phyloP scores from a whole-genome alignment of 2,113 vertebrate genomes.

The Eira barbara region DNA sequence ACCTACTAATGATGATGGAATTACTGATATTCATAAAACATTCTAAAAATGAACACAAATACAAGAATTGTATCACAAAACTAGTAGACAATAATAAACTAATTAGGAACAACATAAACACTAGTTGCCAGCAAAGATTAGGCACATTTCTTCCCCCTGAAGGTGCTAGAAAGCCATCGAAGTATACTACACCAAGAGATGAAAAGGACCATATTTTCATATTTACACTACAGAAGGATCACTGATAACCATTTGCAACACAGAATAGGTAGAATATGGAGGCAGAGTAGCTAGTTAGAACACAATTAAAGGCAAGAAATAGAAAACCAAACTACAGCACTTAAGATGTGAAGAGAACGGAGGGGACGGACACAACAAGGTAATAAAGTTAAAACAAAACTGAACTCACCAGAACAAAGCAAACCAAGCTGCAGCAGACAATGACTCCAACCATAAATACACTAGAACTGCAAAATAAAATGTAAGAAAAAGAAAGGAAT shows the following conservation, averaged over 20 bases:
- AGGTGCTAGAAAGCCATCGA: neutral
- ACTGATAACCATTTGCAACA: neutral
- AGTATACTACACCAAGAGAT: neutral
- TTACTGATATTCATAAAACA: neutral
- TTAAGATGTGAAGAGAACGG: neutral
- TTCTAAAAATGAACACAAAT: neutral
- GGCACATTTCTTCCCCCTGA: neutral
- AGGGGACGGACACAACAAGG: neutral
- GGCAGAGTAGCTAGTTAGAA: neutral
- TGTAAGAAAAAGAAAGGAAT: neutral
- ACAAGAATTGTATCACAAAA: neutral
- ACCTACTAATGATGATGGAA: neutral
- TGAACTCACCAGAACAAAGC: neutral
- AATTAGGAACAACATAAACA: neutral
- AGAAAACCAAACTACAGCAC: neutral
- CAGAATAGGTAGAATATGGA: neutral
- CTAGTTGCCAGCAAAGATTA: neutral
- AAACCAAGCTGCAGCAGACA: neutral
- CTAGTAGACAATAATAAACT: neutral
- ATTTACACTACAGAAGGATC: neutral
- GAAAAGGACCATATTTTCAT: neutral
- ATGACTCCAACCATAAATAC: neutral
- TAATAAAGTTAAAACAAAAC: neutral
- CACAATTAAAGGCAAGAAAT: neutral
- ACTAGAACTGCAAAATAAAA: neutral